phyloP scores from a whole-genome alignment of 2,797 vertebrate species.

The Phrynocephalus forsythii region DNA sequence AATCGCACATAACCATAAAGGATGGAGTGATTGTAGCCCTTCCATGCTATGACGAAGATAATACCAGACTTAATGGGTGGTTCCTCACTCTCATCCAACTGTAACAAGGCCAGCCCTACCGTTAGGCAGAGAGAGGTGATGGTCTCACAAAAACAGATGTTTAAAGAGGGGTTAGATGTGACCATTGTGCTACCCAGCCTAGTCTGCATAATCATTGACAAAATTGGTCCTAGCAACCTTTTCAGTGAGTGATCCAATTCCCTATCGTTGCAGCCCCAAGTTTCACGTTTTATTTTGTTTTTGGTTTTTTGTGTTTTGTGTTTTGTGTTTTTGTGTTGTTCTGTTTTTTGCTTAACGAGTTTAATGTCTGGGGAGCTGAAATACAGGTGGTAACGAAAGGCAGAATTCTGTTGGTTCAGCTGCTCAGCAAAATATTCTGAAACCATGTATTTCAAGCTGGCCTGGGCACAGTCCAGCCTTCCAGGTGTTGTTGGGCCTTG shows the following conservation, averaged over 20 bases:
- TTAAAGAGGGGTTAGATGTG: background rate
- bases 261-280: too few species aligned
- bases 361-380: background rate
- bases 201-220: background rate
- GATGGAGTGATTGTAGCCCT: too few species aligned
- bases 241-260: background rate
- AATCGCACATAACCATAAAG: background rate
- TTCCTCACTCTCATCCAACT: background rate
- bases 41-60: background rate
- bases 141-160: background rate
- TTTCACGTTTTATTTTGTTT: too few species aligned
- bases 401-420: background rate
- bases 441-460: too few species aligned
- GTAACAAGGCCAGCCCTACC: background rate
- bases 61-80: background rate
- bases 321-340: too few species aligned
- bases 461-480: too few species aligned
- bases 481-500: too few species aligned
- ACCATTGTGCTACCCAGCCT: background rate
- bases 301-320: too few species aligned
- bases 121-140: background rate
- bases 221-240: background rate
- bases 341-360: background rate
- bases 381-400: background rate
- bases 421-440: too few species aligned